Conservation (phyloP, 2,797 vertebrate species). For the Tragopan temminckii region DNA sequence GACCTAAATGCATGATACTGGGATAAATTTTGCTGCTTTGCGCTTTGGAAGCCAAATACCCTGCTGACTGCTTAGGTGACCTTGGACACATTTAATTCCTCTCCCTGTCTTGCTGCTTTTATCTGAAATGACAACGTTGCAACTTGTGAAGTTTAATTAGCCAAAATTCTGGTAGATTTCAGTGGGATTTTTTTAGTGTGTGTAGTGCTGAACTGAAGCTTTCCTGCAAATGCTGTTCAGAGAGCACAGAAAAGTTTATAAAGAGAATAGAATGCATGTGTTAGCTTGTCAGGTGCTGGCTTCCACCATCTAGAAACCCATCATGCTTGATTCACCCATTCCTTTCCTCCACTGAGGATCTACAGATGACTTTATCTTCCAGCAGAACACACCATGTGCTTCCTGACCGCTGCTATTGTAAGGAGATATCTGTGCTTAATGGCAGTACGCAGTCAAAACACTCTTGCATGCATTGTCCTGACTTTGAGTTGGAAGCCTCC, state of each 20-base stretch:
- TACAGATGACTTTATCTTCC: background rate
- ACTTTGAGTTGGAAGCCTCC: background rate
- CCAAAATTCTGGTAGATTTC: background rate
- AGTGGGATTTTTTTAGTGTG: background rate
- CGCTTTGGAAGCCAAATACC: background rate
- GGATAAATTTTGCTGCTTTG: background rate
- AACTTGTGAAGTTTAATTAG: background rate
- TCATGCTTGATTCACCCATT: background rate
- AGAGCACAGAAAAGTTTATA: background rate
- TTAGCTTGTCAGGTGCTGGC: background rate
- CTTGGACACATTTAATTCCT: background rate
- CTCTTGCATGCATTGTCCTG: fast-evolving
- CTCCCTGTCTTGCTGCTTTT: background rate
- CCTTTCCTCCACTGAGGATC: background rate
- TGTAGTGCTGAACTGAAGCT: background rate
- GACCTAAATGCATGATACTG: background rate
- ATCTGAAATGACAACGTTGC: background rate
- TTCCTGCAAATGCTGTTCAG: background rate
- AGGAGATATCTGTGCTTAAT: background rate
- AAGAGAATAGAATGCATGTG: fast-evolving
- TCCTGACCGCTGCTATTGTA: background rate
- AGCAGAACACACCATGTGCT: fast-evolving
- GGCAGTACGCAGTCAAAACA: fast-evolving
- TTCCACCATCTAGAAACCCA: background rate
- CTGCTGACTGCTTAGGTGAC: background rate